Base-by-base conservation (phyloP, 2,113 vertebrate genomes). In the Grammatotria lemairii region DNA sequence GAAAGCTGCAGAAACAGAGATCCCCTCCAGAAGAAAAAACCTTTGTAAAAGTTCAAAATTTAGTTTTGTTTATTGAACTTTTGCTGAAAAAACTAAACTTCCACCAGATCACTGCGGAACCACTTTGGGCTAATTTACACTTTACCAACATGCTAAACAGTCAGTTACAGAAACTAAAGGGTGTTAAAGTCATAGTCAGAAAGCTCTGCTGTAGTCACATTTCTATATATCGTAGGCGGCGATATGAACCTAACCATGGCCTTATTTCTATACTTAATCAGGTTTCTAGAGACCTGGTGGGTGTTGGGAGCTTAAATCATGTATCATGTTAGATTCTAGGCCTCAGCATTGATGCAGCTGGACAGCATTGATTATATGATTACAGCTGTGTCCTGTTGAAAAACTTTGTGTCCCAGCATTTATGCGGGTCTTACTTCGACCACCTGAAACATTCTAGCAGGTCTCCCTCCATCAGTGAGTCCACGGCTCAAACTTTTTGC, bases 201-300 rank as follows among this genome's bases (percentile, higher is more conserved):
- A n/a, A 70, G n/a, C 9, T 70, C n/a, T 70, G 12, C 12, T 16
- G n/a, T 23, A 23, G 38, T 21, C 19, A 68, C 35, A 40, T 1
- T 40, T 40, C 4, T 40, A 13, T 40, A 40, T 8, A 40, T 58
- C 2, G 58, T 19, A 31, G 28, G 19, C 7, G n/a, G 7, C 14
- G 35, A 14, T 42, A 40, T 6, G 63, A 70, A 65, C 17, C 9
- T n/a, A 65, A 38, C 6, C 10, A n/a, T 8, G 19, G 17, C 33
- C 60, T 1, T 38, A 38, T n/a, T n/a, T 3, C 28, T 33, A 33
- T 19, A 0, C 14, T 11, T 11, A 17, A 35, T 35, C 58, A n/a
- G 9, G 17, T 63, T 63, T 19, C 9, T 33, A 63, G 58, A 63
- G 17, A n/a, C 58, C 28, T 35, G 58, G 31, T 63, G 6, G 3